Base-by-base conservation (phyloP, 30 jellyfish, hydroid and myxozoan genomes). In the Aurelia aurita complex sp. Pacific region DNA sequence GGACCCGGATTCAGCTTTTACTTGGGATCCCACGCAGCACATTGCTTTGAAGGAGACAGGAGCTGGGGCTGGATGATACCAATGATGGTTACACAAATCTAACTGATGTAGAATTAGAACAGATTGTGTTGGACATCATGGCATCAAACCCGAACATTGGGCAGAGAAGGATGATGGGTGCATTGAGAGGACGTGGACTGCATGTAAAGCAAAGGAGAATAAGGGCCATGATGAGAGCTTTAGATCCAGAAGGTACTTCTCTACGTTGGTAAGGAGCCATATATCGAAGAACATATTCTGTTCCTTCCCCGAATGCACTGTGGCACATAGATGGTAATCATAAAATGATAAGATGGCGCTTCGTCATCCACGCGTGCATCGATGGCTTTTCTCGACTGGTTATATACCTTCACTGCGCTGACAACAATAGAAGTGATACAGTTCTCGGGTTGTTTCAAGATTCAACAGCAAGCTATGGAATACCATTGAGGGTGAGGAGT, bases 151-250 rank as follows among this genome's bases (percentile, higher is more conserved):
- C 80, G 33, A 78, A 78, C 55, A 62, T 78, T 78, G 88, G 88
- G 35, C 50, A 40, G 64, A n/a, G 80, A 42, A 78, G 88, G 35
- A n/a, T 78, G 65, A 60, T 35, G 7, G 88, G 88, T 11, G 88
- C 88, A 38, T 64, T 78, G 67, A 78, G 88, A 64, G 60, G 80
- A 17, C 35, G 88, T 19, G 83, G 88, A 32, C n/a, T 63, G 67
- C 69, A 14, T 14, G 79, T 78, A 64, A 85, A 78, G 50, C 63
- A 77, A 35, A 42, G 88, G 69, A 32, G 88, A 42, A 77, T 78
- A 34, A 34, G 88, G 34, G 54, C 63, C 50, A 42, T 40, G 43
- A 40, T 78, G 50, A n/a, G 83, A 62, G 35, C 40, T 15, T 33
- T 78, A 54, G 83, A 78, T 54, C 88, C 88, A 14, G 55, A n/a